phyloP scores from a whole-genome alignment of 2,797 vertebrate genomes.

The Falco biarmicus region DNA sequence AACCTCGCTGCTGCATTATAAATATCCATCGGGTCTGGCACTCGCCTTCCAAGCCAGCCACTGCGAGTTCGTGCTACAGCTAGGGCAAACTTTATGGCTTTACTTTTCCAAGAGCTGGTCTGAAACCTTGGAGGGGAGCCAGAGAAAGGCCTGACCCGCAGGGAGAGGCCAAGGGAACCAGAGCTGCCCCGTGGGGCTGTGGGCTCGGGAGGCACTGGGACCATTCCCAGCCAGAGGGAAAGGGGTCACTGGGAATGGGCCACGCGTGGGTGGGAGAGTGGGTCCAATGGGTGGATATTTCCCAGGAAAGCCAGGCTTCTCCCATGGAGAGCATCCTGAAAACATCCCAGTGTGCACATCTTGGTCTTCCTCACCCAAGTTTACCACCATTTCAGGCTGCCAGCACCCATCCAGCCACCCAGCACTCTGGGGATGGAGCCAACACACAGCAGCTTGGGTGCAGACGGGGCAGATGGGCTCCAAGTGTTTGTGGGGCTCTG shows the following conservation, averaged over 20 bases:
- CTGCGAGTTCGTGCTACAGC: neutral
- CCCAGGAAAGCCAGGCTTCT: neutral
- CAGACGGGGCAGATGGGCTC: neutral
- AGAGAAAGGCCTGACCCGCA: conserved; percentile 39
- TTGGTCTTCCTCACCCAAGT: neutral
- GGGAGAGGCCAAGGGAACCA: conserved; percentile 20
- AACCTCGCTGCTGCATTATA: conserved; percentile 1
- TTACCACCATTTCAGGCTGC: neutral
- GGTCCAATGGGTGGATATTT: neutral
- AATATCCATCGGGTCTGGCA: neutral
- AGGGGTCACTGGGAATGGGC: neutral
- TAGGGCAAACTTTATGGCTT: conserved; percentile 16
- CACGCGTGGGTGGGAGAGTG: neutral
- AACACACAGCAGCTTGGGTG: fast-evolving
- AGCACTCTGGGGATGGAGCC: neutral
- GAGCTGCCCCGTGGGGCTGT: neutral
- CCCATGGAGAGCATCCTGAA: neutral
- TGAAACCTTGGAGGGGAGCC: conserved; percentile 8
- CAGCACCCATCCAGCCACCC: fast-evolving
- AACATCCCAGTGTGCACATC: fast-evolving
- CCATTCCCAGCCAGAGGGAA: neutral
- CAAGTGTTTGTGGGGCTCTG: fast-evolving
- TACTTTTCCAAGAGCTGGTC: conserved; percentile 28
- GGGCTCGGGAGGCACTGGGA: neutral
- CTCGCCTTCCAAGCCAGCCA: neutral